Evolutionary conservation across 2,113 vertebrate genomes (phyloP), one percentile per base, ranked within the genome.

Genomic region (Chelonoidis abingdonii): DNA sequence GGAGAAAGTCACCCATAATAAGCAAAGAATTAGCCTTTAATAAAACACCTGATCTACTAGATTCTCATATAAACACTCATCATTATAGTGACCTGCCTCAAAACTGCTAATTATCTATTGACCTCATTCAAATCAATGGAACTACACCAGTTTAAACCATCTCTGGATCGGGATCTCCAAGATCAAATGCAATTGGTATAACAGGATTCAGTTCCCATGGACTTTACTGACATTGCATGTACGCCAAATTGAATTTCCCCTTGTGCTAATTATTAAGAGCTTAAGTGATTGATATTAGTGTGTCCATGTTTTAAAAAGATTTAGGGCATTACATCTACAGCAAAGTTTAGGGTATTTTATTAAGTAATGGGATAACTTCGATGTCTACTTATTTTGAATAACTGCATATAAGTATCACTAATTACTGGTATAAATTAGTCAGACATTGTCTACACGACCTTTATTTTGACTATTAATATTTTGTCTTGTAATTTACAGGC

Each of bases 401-500:
- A 94, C 56, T 94, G 78, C 72, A 93, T 88, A 6, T 90, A 92
- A 93, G 94, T 92, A 92, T 80, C 54, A 13, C 79, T 94, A 96
- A 97, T 96, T 97, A 94, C 83, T 86, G 12, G 92, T 90, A 96
- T 95, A 97, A 90, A 94, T 97, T 94, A 94, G 31, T 86, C 35
- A 6, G 87, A 38, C 56, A 47, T 93, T 52, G 0, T 87, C 87
- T 89, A 82, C 89, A 94, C 62, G 94, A 82, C 69, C 80, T 96
- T 95, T 93, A 96, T 93, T 96, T 96, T 96, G 12, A 93, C 91
- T 92, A 93, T 93, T 96, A 97, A 87, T n/a, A 84, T 93, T 93
- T 94, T 92, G 7, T 80, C 78, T 84, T 80, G 41, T 83, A 84
- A 92, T 90, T 92, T 89, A 84, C 59, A 76, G 47, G 27, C 24